phyloP scores from a whole-genome alignment of 1,140 invertebrate genomes.

The Leptinotarsa undecemlineata region DNA sequence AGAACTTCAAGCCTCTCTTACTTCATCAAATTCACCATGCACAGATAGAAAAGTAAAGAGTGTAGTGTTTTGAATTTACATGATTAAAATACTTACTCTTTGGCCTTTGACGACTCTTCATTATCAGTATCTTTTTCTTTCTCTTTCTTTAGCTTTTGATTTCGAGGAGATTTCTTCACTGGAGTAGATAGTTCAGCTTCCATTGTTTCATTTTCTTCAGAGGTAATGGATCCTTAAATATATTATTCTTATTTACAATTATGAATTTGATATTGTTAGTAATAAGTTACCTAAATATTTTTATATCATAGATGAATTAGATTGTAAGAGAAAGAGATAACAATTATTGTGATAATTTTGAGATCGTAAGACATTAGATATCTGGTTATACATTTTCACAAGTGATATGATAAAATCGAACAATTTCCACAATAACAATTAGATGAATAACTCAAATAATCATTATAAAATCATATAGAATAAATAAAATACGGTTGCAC shows the following conservation, averaged over 20 bases:
- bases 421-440: no score
- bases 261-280: neutral
- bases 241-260: neutral
- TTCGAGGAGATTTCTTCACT: slow-evolving; percentile 10
- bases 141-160: neutral
- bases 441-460: no score
- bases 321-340: no score
- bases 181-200: neutral
- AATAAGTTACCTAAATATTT: neutral
- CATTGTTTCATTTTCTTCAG: neutral
- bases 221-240: neutral
- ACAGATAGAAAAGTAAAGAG: neutral
- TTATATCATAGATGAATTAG: neutral
- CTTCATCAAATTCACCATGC: neutral
- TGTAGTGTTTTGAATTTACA: neutral
- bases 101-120: neutral
- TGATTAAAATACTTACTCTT: slow-evolving; percentile 12
- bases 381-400: no score
- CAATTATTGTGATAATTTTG: no score
- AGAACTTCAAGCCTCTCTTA: no score
- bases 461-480: no score
- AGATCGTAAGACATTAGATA: no score
- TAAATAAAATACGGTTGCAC: no score
- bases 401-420: no score
- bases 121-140: slow-evolving; percentile 4